phyloP scores from a whole-genome alignment of 1,140 invertebrate species.

The Scaptomyza graminum region DNA sequence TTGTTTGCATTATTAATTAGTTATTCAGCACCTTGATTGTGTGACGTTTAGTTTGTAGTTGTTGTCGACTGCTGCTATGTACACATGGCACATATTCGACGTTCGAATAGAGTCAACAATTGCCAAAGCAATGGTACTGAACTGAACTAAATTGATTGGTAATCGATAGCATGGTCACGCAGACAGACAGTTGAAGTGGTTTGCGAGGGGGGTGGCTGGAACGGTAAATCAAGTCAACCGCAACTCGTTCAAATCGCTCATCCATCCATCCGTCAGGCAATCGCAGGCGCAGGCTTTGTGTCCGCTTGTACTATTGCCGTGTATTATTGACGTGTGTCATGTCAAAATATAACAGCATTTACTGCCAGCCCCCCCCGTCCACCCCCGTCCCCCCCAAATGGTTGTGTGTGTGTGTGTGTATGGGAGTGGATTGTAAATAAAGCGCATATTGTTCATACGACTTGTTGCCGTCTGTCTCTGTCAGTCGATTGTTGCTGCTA shows the following conservation, averaged over 20 bases:
- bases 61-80: neutral
- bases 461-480: constrained; percentile 51
- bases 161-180: constrained; percentile 56
- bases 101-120: constrained; percentile 64
- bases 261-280: neutral
- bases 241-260: constrained; percentile 26
- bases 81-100: neutral
- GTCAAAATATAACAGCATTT: constrained; percentile 64
- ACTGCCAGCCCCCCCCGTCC: too few relatives aligned
- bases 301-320: constrained; percentile 18
- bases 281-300: constrained; percentile 3
- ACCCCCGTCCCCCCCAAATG: too few relatives aligned
- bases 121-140: constrained; percentile 50
- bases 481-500: neutral
- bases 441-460: constrained; percentile 67
- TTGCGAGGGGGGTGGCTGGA: neutral
- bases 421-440: constrained; percentile 64
- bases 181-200: constrained; percentile 3
- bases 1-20: constrained; percentile 2
- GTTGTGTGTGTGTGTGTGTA: constrained; percentile 15
- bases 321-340: constrained; percentile 63
- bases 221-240: neutral
- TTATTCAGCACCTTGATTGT: neutral
- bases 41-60: neutral
- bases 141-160: constrained; percentile 69